Evolutionary conservation across 2,797 vertebrate genomes (phyloP).

Genomic region (Poecilia velifera): DNA sequence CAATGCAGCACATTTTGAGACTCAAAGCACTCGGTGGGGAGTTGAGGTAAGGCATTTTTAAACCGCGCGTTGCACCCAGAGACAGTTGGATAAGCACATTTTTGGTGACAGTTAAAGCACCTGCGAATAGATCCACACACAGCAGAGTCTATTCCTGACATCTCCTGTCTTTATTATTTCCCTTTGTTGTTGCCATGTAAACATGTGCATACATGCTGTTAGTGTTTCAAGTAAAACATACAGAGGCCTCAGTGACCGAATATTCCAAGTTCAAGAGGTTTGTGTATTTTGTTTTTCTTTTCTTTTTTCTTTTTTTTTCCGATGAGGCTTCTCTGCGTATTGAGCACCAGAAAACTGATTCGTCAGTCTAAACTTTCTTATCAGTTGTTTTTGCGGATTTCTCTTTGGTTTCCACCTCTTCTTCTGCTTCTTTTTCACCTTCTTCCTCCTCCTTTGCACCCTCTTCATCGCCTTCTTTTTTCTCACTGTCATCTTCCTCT

Average conservation of each 20-base stretch:
- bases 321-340: constrained; percentile 23
- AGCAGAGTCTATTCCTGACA: constrained; percentile 25
- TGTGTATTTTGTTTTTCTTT: constrained; percentile 6
- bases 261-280: constrained; percentile 31
- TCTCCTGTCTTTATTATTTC: constrained; percentile 14
- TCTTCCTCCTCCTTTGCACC: constrained; percentile 40
- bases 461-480: constrained; percentile 44
- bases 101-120: constrained; percentile 52
- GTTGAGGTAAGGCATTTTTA: constrained; percentile 61
- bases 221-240: constrained; percentile 30
- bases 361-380: constrained; percentile 47
- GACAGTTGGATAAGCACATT: constrained; percentile 49
- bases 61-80: constrained; percentile 44
- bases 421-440: constrained; percentile 28
- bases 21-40: constrained; percentile 45
- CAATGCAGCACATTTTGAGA: constrained; percentile 51
- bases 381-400: constrained; percentile 49
- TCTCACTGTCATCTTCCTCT: constrained; percentile 26
- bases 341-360: constrained; percentile 33
- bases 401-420: constrained; percentile 36
- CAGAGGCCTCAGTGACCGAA: constrained; percentile 19
- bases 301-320: constrained; percentile 18
- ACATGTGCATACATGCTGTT: constrained; percentile 53
- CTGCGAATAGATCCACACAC: constrained; percentile 37
- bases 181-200: constrained; percentile 30